Evolutionary conservation across 2,797 vertebrate genomes (phyloP), one percentile per base, ranked within the genome.

Genomic region (Mormyrus hasselquistii): DNA sequence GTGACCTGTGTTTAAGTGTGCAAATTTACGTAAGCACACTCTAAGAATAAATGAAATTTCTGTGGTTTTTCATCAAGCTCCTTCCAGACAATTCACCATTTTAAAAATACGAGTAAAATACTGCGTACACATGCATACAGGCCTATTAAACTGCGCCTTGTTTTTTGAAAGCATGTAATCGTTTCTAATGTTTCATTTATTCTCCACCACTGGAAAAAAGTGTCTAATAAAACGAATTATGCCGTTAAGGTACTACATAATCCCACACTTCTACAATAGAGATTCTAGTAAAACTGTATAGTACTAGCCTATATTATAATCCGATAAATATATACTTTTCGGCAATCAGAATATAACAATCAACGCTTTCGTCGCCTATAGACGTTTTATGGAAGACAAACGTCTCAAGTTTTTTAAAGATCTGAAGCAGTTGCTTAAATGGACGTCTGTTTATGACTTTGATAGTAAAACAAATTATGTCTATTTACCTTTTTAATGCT

Each of bases 401-500:
- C 19, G 76, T 25, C 76, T 47, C 53, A 84, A 25, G 73, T 82
- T 57, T 88, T 22, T 59, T 82, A 82, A 44, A n/a, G 76, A 41
- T 53, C 53, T 52, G 34, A 55, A 84, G 79, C 52, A 69, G 29
- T 79, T 88, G 12, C 34, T 12, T 1, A 83, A 22, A 38, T 55
- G 52, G 50, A 44, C 53, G 55, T 50, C 79, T 62, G 29, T 83
- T 59, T 53, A 88, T n/a, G 52, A 29, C 34, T 59, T 12, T 22
- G 76, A 84, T 84, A 62, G 88, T 82, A 88, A 85, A 85, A 50
- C 47, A 34, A 85, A 88, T 88, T 88, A 52, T 19, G 76, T 44
- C 34, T 82, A 57, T 88, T 88, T 62, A 59, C 52, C 52, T 59
- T 44, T 59, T 62, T 88, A 16, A 50, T 73, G 47, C 47, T 76